Percentiles rank a stretch among this genome's conserved stretches.
Conservation (phyloP, 2,888 invertebrate genomes). For the Matsumyia berberina region DNA sequence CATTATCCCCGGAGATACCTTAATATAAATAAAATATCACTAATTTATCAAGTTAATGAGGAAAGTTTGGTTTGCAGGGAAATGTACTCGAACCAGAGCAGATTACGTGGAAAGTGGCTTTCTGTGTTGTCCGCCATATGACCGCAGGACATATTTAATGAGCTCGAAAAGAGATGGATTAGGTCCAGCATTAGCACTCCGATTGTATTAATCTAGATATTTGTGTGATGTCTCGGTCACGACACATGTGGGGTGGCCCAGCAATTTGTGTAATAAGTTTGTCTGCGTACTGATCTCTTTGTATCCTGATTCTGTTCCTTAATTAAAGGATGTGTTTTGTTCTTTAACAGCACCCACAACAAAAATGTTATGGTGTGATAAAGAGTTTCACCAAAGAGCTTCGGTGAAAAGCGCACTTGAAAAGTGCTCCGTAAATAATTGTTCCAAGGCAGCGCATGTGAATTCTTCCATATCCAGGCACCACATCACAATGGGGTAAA, state of each 20-base stretch:
- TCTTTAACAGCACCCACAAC: background rate
- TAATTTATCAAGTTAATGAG: conserved; percentile 76
- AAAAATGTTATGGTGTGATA: background rate
- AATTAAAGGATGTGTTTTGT: background rate
- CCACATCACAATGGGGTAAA: conserved; percentile 34
- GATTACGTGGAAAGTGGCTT: conserved; percentile 47
- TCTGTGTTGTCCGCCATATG: conserved; percentile 54
- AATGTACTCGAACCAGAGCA: conserved; percentile 33
- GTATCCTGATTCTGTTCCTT: background rate
- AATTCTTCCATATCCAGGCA: conserved; percentile 23
- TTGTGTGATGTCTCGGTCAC: background rate
- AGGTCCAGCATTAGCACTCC: conserved; percentile 34
- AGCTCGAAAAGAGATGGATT: conserved; percentile 62
- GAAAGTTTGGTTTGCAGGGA: conserved; percentile 61
- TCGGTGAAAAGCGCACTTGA: conserved; percentile 18
- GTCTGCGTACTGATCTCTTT: background rate
- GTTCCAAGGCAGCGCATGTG: background rate
- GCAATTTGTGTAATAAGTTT: conserved; percentile 30
- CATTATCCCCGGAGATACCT: conserved; percentile 62
- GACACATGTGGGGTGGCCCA: background rate
- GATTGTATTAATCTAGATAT: conserved; percentile 42
- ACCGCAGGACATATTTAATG: conserved; percentile 72
- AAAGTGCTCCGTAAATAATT: background rate
- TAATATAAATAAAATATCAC: conserved; percentile 72
- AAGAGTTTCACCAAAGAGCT: background rate